phyloP scores from a whole-genome alignment of 2,797 vertebrate genomes.

The Crenuchus spilurus region DNA sequence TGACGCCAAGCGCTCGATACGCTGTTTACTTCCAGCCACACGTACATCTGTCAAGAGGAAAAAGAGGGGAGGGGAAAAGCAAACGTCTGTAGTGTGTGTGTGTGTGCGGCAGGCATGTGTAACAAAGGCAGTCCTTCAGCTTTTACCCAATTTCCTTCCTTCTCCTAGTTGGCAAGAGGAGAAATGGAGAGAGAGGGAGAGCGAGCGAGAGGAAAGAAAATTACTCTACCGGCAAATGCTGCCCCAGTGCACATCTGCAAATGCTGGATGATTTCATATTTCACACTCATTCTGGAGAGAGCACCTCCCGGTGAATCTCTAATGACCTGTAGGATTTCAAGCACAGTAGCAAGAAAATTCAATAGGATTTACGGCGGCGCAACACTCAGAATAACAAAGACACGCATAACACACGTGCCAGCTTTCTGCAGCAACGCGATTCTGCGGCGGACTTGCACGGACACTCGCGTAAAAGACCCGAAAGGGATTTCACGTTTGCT shows the following conservation, averaged over 20 bases:
- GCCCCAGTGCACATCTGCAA: conserved; percentile 18
- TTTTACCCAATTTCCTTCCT: conserved; percentile 15
- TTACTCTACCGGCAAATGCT: neutral
- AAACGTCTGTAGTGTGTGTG: neutral
- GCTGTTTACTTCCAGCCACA: conserved; percentile 45
- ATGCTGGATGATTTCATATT: conserved; percentile 41
- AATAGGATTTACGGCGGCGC: conserved; percentile 21
- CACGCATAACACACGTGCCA: neutral
- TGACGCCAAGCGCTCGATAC: conserved; percentile 18
- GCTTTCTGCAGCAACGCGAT: neutral
- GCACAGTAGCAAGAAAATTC: conserved; percentile 19
- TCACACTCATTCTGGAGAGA: conserved; percentile 36
- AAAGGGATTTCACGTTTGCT: neutral
- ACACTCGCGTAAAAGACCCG: neutral
- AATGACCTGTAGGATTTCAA: conserved; percentile 44
- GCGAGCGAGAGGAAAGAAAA: conserved; percentile 13
- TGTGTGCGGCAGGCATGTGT: neutral
- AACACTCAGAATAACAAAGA: conserved; percentile 38
- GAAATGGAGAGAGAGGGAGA: neutral
- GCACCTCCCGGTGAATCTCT: conserved; percentile 3
- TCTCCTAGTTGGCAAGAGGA: neutral
- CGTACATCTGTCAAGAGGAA: conserved; percentile 47
- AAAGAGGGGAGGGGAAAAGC: neutral
- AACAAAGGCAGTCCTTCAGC: conserved; percentile 11
- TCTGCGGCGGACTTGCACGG: neutral